These are phyloP conservation scores for Brachypalpus laphriformis DNA, from an alignment of 2,888 invertebrate species.

Conservation along the genomic window DNA sequence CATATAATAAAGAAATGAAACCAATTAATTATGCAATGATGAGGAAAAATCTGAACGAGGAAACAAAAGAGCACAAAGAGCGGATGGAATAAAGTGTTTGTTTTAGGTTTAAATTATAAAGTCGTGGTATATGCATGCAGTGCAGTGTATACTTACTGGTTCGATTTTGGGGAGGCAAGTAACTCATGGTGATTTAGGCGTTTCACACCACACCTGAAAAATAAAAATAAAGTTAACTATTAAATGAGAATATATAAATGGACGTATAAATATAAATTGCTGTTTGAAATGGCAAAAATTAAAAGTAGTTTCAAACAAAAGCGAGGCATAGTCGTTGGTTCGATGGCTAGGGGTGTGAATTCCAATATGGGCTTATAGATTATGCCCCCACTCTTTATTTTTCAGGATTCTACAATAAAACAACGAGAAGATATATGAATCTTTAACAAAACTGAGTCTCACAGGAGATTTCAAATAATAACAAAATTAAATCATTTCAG, in stretches of 20 bases:
- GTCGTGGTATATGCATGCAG: conserved; percentile 9
- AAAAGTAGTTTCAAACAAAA: not conserved
- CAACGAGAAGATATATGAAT: too few relatives aligned
- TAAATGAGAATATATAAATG: not conserved
- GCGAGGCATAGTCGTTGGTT: not conserved
- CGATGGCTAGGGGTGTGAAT: not conserved
- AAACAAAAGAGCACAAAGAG: conserved; percentile 36
- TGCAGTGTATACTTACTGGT: conserved; percentile 88
- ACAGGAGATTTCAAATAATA: too few relatives aligned
- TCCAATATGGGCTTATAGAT: not conserved
- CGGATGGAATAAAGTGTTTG: conserved; percentile 52
- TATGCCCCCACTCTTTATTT: too few relatives aligned
- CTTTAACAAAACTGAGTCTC: too few relatives aligned
- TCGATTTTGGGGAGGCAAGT: conserved; percentile 92
- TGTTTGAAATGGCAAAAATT: not conserved
- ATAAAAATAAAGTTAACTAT: conserved; percentile 79
- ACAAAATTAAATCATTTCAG: too few relatives aligned
- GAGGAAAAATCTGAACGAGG: conserved; percentile 61
- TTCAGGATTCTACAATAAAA: too few relatives aligned
- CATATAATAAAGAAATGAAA: conserved; percentile 62
- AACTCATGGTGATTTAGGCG: conserved; percentile 92
- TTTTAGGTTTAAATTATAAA: conserved; percentile 52
- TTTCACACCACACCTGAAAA: conserved; percentile 86
- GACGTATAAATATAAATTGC: not conserved
- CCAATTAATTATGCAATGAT: conserved; percentile 74